Base-by-base conservation (phyloP, 2,797 vertebrate species). In the Poecilia picta region DNA sequence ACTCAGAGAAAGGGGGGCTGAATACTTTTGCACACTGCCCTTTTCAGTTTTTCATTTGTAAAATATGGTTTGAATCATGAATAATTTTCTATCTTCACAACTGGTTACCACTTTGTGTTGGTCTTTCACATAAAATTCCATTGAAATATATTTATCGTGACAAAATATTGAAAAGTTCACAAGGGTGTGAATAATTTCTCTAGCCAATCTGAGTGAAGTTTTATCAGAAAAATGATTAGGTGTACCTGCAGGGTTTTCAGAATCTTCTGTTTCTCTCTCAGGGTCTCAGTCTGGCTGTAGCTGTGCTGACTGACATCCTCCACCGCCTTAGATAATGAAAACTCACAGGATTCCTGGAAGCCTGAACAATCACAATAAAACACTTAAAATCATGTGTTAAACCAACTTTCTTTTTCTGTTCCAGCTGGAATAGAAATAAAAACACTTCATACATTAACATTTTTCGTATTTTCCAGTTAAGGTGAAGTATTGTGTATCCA, bases 221-320 rank as follows among this genome's bases (percentile, higher is more conserved):
- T 6, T 5, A 3, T 59, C 28, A 28, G 15, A 62, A 45, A 10
- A 13, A 45, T 15, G 11, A 23, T 23, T 5, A 46, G 12, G 3
- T 79, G 18, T 75, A 95, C 94, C 95, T 96, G 90, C 20, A 95
- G 72, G 23, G 62, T 55, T 62, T 49, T 45, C 33, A 95, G 90
- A 0, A 46, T 82, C 59, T 51, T 83, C 64, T 87, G 75, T 55
- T 90, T 92, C 53, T 94, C 88, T 5, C 77, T 85, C 5, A 95
- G 86, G 23, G 85, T 81, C 46, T 80, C 75, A 0, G 73, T 81
- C 76, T 91, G 91, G 31, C 70, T 45, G 10, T n/a, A 75, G 64
- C 89, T 77, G 15, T 92, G 91, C 2, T 90, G 84, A 75, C 88
- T 86, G 16, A 93, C 83, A 13, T 93, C 91, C 75, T 92, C 84